Base-by-base conservation (phyloP, 2,888 invertebrate species). In the Mimachlamys varia region DNA sequence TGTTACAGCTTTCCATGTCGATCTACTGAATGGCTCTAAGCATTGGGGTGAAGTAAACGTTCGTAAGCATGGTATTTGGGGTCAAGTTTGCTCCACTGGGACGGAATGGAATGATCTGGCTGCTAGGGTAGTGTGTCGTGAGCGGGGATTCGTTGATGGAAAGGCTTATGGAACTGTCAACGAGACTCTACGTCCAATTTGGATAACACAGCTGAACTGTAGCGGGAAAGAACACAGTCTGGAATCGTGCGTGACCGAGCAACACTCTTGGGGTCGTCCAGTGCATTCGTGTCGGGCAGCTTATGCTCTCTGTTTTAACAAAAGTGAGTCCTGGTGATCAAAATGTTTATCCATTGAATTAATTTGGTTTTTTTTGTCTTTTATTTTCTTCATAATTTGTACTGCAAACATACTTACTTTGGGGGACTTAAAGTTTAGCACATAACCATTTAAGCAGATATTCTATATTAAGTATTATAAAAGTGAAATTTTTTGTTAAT, bases 131-230 rank as follows among this genome's bases (percentile, higher is more conserved):
- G 93, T 94, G 0, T 95, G 95, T 90, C 90, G 89, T 76, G 93
- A 94, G 89, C 91, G 94, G 33, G 94, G 94, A n/a, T 95, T 97
- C 98, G 98, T 17, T 96, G 98, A 90, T 4, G 95, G 95, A 0
- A 89, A 91, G 37, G 93, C 94, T 1, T 93, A 94, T 88, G 94
- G 94, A 3, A 94, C 93, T 22, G 93, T 93, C 22, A 93, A 93
- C 44, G 94, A 94, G 49, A 93, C 93, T 0, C 92, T 93, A 19
- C 93, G 93, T 89, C 94, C 94, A 7, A 93, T 93, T 37, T 93
- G 94, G 93, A 93, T 94, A 0, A 93, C 93, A 22, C 92, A 93
- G 44, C 89, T 95, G 76, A 94, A 93, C 91, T 95, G 95, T 90
- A 94, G 93, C n/a, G 95, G 95, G 37, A 92, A 90, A 33, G 95